Evolutionary conservation across 1,140 invertebrate genomes (phyloP).

Genomic region (Musca vetustissima): DNA sequence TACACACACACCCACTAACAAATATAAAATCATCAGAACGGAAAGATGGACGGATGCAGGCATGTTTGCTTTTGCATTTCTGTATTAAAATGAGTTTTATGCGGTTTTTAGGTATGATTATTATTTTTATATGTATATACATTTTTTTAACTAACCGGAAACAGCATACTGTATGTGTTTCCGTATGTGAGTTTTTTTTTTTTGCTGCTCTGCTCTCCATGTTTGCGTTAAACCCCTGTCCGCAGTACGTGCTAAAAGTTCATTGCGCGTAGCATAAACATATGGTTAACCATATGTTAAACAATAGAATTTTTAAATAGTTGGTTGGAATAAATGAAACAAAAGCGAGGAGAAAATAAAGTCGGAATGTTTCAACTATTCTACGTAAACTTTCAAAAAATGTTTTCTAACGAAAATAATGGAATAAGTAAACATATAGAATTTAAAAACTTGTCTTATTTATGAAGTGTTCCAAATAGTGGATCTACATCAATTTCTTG

Average conservation of each 20-base stretch:
- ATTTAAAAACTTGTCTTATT: no score
- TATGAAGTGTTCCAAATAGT: no score
- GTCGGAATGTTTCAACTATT: no score
- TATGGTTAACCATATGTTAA: constrained; percentile 19
- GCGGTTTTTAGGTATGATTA: constrained; percentile 7
- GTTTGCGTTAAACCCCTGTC: constrained; percentile 11
- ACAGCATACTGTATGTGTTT: not conserved
- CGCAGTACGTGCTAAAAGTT: constrained; percentile 1
- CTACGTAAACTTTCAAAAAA: no score
- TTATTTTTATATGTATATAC: constrained; percentile 7
- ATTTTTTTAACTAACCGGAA: constrained; percentile 1
- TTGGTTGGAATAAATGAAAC: no score
- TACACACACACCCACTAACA: not conserved
- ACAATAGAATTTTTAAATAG: constrained; percentile 9
- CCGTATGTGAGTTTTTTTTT: not conserved
- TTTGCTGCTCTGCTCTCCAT: not conserved
- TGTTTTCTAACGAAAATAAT: no score
- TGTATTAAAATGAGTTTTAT: constrained; percentile 19
- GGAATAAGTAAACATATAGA: no score
- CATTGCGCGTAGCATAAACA: constrained; percentile 9
- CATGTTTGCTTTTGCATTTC: constrained; percentile 15
- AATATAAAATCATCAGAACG: not conserved
- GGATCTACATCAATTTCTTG: no score
- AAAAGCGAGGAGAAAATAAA: no score
- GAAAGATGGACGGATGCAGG: no score